Evolutionary conservation across 2,888 invertebrate genomes (phyloP).

Genomic region (Reticulitermes lucifugus): DNA sequence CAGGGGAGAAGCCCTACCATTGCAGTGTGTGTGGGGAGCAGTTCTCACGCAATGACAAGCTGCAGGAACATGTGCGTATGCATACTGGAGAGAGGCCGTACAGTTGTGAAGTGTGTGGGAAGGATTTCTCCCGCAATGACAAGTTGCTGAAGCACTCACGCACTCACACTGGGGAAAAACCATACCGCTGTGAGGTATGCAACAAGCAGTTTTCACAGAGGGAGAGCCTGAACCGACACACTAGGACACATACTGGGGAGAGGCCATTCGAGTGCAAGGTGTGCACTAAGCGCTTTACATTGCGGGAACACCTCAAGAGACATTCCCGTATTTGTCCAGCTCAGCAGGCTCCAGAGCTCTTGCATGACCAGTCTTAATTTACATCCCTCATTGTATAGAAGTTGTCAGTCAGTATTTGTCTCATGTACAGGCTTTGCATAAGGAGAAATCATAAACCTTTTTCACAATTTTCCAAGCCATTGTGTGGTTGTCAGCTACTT

Average conservation of each 20-base stretch:
- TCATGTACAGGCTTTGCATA: no score
- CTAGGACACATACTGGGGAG: not conserved
- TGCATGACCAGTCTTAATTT: no score
- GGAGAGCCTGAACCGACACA: not conserved
- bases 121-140: not conserved
- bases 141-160: not conserved
- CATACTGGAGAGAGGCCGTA: not conserved
- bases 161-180: constrained; percentile 6
- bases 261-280: not conserved
- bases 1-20: not conserved
- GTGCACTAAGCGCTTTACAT: not conserved
- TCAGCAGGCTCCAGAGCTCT: not conserved
- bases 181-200: not conserved
- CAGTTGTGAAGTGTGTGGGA: not conserved
- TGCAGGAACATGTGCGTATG: not conserved
- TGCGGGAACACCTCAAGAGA: not conserved
- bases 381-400: no score
- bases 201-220: not conserved
- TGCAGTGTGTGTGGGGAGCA: not conserved
- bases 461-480: no score
- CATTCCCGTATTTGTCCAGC: constrained; percentile 3
- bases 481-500: no score
- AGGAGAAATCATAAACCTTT: no score
- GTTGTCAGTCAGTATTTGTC: no score
- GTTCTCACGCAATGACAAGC: not conserved